Evolutionary conservation across 2,888 invertebrate species (phyloP), one percentile per base, ranked within the genome.

Genomic region (Phaedon cochleariae): DNA sequence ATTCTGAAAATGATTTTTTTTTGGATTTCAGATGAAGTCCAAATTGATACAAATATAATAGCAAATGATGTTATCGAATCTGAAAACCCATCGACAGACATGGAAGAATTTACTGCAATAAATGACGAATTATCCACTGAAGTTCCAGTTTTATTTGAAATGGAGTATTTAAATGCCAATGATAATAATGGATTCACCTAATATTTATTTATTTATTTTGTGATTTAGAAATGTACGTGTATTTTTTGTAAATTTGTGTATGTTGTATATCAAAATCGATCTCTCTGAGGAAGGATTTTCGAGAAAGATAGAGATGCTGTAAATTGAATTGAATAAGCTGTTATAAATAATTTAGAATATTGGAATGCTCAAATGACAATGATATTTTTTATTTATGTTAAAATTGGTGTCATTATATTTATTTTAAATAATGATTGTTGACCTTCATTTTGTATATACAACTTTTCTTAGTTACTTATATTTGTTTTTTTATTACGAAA

Each of bases 131-230:
- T 12, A 34, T 10, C 34, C 34, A 10, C 34, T 12, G 63, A 52
- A 41, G 45, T 55, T 59, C 37, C 65, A 55, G 46, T 61, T 68
- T 54, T 61, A 62, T 51, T 69, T 51, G 60, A 68, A 48, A 60
- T 67, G 53, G 69, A 74, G 49, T 59, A 58, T 64, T 58, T 60
- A 17, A 67, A 65, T 31, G 41, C 58, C 6, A 69, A 65, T 65
- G 67, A 69, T 71, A 69, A 65, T 68, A 65, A 61, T 63, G 71
- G 69, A 64, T 63, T 65, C 62, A 73, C n/a, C n/a, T n/a, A n/a
- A n/a, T n/a, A 74, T 73, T 74, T 73, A 74, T 74, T 76, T 72
- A 65, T 55, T 64, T 37, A 69, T 73, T 73, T 74, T 75, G 60
- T 74, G 72, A 73, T 72, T 67, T 72, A 71, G 68, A 67, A 49